Conservation (phyloP, 2,113 vertebrate genomes). For the Eulemur rufifrons region DNA sequence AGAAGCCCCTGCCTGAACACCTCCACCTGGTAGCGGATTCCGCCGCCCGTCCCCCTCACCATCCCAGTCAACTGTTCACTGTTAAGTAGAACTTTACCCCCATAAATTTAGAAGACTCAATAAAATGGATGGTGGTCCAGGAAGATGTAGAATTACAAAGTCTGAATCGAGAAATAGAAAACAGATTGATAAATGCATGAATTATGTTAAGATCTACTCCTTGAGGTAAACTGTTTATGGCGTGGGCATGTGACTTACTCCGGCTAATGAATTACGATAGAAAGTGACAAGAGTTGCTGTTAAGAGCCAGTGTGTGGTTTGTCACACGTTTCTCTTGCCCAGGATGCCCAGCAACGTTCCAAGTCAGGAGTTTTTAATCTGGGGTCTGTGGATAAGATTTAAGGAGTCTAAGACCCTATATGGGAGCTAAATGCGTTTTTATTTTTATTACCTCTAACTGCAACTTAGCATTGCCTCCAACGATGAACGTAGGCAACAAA, state of each 20-base stretch:
- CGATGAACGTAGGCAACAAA: neutral
- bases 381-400: neutral
- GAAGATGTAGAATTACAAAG: neutral
- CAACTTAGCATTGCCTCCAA: neutral
- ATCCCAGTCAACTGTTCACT: neutral
- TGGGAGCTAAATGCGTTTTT: neutral
- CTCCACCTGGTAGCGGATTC: fast-evolving
- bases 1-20: neutral
- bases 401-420: neutral
- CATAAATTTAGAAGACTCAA: neutral
- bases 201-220: neutral
- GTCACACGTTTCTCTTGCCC: neutral
- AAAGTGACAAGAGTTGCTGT: neutral
- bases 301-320: neutral
- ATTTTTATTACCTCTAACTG: neutral
- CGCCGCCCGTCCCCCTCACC: neutral
- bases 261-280: fast-evolving
- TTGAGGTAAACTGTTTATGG: neutral
- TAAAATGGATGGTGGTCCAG: neutral
- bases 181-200: neutral
- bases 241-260: neutral
- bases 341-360: neutral
- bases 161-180: neutral
- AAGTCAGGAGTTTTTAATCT: neutral
- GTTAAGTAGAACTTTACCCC: neutral